Percentiles rank a stretch among this genome's conserved stretches.
Conservation (phyloP, 2,888 invertebrate genomes). For the Sceliomorpha sp. region DNA sequence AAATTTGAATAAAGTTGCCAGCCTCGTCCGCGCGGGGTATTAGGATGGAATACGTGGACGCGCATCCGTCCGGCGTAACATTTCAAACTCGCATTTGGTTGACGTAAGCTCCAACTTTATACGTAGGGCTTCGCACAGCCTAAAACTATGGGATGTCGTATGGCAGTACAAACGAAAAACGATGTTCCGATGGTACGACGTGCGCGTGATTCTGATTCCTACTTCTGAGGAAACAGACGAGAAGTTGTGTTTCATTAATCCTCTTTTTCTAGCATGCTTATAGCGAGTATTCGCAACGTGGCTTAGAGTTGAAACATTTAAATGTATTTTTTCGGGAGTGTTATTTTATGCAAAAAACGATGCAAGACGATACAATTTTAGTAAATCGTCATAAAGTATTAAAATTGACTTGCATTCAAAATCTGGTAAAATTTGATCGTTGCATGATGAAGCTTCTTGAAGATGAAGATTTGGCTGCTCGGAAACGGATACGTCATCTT, state of each 20-base stretch:
- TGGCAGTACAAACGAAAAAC: conserved; percentile 52
- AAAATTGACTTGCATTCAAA: too few relatives aligned
- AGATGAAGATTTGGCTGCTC: too few relatives aligned
- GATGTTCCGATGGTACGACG: conserved; percentile 41
- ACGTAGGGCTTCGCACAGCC: conserved; percentile 57
- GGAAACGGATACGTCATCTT: too few relatives aligned
- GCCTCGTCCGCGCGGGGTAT: conserved; percentile 68
- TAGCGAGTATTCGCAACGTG: conserved; percentile 27
- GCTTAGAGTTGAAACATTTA: conserved; percentile 26
- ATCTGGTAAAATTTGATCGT: too few relatives aligned
- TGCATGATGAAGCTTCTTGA: too few relatives aligned
- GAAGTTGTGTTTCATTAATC: conserved; percentile 46
- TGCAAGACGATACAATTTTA: too few relatives aligned
- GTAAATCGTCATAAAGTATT: too few relatives aligned
- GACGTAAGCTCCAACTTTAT: conserved; percentile 78
- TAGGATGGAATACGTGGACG: conserved; percentile 60
- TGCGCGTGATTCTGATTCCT: conserved; percentile 31
- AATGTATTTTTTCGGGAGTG: too few relatives aligned
- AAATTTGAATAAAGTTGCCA: conserved; percentile 75
- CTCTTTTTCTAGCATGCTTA: conserved; percentile 34
- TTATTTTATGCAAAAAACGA: too few relatives aligned
- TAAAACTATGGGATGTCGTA: conserved; percentile 50
- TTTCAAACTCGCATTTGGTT: conserved; percentile 78
- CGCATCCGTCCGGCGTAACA: conserved; percentile 65
- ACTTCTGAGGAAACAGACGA: conserved; percentile 35